Percentiles rank a stretch among this genome's conserved stretches.
Conservation (phyloP, 2,888 invertebrate species). For the Amaurobius ferox region DNA sequence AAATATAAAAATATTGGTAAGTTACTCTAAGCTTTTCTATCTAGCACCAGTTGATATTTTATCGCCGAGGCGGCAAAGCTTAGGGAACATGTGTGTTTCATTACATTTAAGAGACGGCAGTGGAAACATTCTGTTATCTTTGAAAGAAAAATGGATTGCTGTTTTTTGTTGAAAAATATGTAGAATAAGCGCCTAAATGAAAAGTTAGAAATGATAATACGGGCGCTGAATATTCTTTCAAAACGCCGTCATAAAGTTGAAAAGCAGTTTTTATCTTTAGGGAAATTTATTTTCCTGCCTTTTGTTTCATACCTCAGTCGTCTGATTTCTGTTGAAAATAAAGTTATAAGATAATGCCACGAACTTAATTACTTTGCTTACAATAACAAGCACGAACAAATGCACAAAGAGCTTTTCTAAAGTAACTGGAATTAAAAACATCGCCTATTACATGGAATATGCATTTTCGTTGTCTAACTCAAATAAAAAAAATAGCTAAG, state of each 20-base stretch:
- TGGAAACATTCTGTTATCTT: constrained; percentile 7
- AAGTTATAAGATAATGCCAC: too few species aligned
- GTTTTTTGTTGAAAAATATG: not conserved
- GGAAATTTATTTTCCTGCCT: too few species aligned
- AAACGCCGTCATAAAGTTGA: not conserved
- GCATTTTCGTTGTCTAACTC: too few species aligned
- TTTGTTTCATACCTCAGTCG: too few species aligned
- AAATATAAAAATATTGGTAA: not conserved
- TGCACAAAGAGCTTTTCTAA: too few species aligned
- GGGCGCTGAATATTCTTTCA: not conserved
- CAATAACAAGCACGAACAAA: too few species aligned
- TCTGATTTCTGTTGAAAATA: too few species aligned
- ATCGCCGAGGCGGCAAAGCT: not conserved
- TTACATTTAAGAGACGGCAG: not conserved
- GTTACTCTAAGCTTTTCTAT: not conserved
- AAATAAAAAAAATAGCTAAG: too few species aligned
- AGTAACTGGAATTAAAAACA: too few species aligned
- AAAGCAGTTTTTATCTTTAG: not conserved
- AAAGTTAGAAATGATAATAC: not conserved
- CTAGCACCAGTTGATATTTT: not conserved
- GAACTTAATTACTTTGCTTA: too few species aligned
- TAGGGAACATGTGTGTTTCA: constrained; percentile 5
- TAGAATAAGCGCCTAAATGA: too few species aligned
- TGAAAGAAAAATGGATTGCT: constrained; percentile 1
- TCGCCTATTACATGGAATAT: too few species aligned